These are phyloP conservation scores for Chunga burmeisteri DNA, from an alignment of 2,113 vertebrate genomes.

Conservation along the genomic window DNA sequence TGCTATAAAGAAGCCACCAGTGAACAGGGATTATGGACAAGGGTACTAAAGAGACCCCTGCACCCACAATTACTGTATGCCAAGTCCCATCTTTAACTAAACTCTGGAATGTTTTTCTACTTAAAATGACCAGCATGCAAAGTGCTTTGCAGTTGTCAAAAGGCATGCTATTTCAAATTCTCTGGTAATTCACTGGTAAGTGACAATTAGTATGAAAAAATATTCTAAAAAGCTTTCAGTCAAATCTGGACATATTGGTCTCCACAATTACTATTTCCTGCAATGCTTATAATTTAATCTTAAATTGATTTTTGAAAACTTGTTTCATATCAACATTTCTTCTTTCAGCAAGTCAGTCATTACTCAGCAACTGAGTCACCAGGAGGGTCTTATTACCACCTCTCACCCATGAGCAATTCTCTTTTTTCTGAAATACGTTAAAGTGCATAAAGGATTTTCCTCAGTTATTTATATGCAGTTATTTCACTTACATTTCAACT, in stretches of 20 bases:
- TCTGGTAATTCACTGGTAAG: neutral
- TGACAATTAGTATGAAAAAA: neutral
- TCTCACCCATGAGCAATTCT: neutral
- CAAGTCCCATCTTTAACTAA: conserved; percentile 9
- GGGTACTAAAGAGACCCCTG: neutral
- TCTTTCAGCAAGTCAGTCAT: neutral
- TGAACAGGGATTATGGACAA: neutral
- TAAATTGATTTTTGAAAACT: conserved; percentile 20
- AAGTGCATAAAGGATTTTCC: conserved; percentile 32
- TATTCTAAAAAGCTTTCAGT: conserved; percentile 29
- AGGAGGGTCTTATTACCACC: neutral
- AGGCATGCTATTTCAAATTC: neutral
- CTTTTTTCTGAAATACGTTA: neutral
- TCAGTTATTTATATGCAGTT: neutral
- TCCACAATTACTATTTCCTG: conserved; percentile 32
- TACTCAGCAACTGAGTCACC: neutral
- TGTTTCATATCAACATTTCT: neutral
- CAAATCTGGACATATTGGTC: conserved; percentile 40
- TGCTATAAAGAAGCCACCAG: neutral
- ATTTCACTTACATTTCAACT: neutral
- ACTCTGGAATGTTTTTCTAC: conserved; percentile 48
- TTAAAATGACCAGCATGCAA: conserved; percentile 22
- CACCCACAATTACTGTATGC: neutral
- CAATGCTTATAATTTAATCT: conserved; percentile 3
- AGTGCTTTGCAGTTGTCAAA: neutral